phyloP scores from a whole-genome alignment of 2,888 invertebrate genomes.

The Entomobrya proxima region DNA sequence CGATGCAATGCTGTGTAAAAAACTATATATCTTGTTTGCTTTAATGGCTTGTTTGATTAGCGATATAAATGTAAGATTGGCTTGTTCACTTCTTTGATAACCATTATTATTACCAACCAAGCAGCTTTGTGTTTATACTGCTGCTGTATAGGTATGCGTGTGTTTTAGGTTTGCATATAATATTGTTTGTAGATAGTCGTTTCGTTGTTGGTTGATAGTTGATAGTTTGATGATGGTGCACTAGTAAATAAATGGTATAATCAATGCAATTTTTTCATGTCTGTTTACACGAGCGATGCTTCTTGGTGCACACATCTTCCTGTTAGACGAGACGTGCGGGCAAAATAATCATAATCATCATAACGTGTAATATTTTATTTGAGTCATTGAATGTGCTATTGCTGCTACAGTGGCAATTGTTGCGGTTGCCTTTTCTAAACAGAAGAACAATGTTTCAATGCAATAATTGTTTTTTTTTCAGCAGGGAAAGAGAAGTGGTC shows the following conservation, averaged over 20 bases:
- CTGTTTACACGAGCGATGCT: constrained; percentile 24
- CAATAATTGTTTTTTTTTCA: constrained; percentile 17
- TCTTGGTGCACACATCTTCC: constrained; percentile 24
- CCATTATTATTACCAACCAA: constrained; percentile 40
- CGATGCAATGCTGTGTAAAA: neutral
- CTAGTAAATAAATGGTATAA: neutral
- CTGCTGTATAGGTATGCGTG: neutral
- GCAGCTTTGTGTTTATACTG: too few relatives aligned
- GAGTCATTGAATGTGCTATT: neutral
- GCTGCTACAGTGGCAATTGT: constrained; percentile 19
- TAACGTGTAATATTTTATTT: neutral
- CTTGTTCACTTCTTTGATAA: constrained; percentile 47
- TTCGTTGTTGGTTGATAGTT: constrained; percentile 24
- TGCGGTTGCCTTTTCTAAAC: constrained; percentile 21
- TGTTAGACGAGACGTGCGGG: neutral
- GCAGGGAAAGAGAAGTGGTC: neutral
- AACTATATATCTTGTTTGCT: constrained; percentile 33
- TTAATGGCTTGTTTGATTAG: constrained; percentile 67
- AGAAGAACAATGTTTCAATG: constrained; percentile 13
- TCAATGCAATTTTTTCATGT: constrained; percentile 38
- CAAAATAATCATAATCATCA: neutral
- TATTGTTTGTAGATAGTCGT: constrained; percentile 17
- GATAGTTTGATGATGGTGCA: neutral
- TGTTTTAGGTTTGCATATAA: constrained; percentile 19
- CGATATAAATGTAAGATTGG: constrained; percentile 64